Evolutionary conservation across 1,140 invertebrate genomes (phyloP), one percentile per base, ranked within the genome.

Genomic region (Muscidifurax raptorellus): DNA sequence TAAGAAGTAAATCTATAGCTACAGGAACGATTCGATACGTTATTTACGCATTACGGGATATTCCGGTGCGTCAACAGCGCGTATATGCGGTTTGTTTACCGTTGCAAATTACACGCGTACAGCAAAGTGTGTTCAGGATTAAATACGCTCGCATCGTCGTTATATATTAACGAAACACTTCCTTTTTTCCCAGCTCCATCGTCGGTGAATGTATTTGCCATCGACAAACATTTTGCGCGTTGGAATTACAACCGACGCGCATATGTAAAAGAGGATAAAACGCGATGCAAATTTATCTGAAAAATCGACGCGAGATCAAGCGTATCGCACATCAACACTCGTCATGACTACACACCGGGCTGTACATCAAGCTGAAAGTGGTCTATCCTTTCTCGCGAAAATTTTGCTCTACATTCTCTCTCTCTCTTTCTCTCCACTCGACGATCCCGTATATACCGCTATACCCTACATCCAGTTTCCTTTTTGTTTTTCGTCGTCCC

Each of bases 401-500:
- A 36, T 75, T 59, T 74, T 64, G 44, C 22, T 59, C 69, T 18
- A 27, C 47, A 59, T 82, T 59, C 44, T 22, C 47, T 27, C 22
- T 10, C 13, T 64, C 13, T n/a, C 52, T n/a, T 13, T 64, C 52
- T 64, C 64, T 27, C n/a, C 5, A 7, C 28, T 44, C 28, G 71
- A n/a, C 72, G 25, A 74, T n/a, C 69, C 69, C 28, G 52, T 30
- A n/a, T n/a, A n/a, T n/a, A 74, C 6, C 72, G 22, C 67, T 18
- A 10, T 52, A 28, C 40, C 79, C 12, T 44, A 5, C 30, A 30
- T 72, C 52, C 9, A 72, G 13, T 78, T 83, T 52, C 10, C 18
- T 25, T 79, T 84, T 79, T 79, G 30, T 83, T 83, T 78, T 78
- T 71, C 32, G 12, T 69, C 40, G 10, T 25, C 74, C 36, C 28